These are phyloP conservation scores for Danaus chrysippus DNA, from an alignment of 2,888 invertebrate species.

Conservation along the genomic window DNA sequence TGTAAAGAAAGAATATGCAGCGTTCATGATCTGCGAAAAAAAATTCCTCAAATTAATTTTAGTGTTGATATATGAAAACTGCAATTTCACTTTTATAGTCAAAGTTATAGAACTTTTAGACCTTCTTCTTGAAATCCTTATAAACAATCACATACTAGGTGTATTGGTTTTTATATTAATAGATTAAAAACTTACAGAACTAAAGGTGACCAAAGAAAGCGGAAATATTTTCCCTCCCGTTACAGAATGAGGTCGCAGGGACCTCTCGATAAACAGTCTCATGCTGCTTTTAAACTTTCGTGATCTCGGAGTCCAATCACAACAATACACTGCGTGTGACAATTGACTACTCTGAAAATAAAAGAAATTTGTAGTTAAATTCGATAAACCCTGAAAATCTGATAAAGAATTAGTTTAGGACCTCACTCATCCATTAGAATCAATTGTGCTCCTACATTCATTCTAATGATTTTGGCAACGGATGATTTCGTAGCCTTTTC, in stretches of 20 bases:
- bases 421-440: no score
- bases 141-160: no score
- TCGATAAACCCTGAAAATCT: no score
- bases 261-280: constrained; percentile 52
- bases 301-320: constrained; percentile 54
- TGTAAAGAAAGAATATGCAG: constrained; percentile 61
- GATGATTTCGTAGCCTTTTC: no score
- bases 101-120: no score
- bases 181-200: constrained; percentile 48
- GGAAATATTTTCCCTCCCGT: constrained; percentile 59
- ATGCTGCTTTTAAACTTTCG: constrained; percentile 54
- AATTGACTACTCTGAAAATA: constrained; percentile 53
- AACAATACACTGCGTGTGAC: constrained; percentile 49
- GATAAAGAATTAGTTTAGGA: no score
- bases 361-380: not conserved
- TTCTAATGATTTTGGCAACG: no score
- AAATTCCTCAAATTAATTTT: not conserved
- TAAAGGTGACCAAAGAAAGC: constrained; percentile 55
- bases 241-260: constrained; percentile 51
- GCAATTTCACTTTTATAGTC: no score
- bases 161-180: constrained; percentile 8
- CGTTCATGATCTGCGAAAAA: constrained; percentile 60
- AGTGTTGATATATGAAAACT: no score
- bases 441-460: no score
- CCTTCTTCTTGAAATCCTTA: no score